These are phyloP conservation scores for Bombylius discolor DNA, from an alignment of 2,888 invertebrate species.

Conservation along the genomic window DNA sequence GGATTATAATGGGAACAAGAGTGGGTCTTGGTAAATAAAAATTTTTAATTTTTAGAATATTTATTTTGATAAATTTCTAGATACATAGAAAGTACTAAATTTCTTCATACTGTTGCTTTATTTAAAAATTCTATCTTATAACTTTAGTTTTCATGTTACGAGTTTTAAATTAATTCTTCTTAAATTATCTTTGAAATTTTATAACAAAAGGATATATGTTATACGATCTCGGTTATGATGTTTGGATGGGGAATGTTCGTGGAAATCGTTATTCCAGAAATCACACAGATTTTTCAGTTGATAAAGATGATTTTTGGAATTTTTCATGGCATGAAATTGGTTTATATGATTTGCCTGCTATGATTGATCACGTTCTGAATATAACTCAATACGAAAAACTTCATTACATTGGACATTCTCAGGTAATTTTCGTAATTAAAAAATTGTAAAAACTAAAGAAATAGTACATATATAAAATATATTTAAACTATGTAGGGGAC, in stretches of 20 bases:
- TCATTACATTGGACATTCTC: slow-evolving; percentile 45
- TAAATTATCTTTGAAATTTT: too few species aligned
- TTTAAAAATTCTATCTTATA: too few species aligned
- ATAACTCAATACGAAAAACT: slow-evolving; percentile 36
- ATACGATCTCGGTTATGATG: slow-evolving; percentile 17
- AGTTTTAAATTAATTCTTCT: too few species aligned
- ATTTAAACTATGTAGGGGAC: slow-evolving; percentile 35
- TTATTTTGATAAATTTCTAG: too few species aligned
- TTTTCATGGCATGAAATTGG: slow-evolving; percentile 42
- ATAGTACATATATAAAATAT: background rate
- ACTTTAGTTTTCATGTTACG: too few species aligned
- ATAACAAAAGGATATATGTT: background rate
- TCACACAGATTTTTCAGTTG: slow-evolving; percentile 10
- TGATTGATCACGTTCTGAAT: slow-evolving; percentile 37
- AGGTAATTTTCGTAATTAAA: slow-evolving; percentile 13
- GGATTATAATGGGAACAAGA: slow-evolving; percentile 57
- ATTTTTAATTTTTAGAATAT: too few species aligned
- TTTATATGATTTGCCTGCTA: slow-evolving; percentile 41
- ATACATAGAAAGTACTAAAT: too few species aligned
- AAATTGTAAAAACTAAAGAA: background rate
- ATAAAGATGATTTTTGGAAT: slow-evolving; percentile 25
- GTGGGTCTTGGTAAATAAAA: slow-evolving; percentile 46
- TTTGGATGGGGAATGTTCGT: slow-evolving; percentile 19
- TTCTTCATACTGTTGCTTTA: too few species aligned
- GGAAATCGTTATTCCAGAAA: slow-evolving; percentile 17